Conservation (phyloP, 2,888 invertebrate species). For the Pardosa pseudoannulata region DNA sequence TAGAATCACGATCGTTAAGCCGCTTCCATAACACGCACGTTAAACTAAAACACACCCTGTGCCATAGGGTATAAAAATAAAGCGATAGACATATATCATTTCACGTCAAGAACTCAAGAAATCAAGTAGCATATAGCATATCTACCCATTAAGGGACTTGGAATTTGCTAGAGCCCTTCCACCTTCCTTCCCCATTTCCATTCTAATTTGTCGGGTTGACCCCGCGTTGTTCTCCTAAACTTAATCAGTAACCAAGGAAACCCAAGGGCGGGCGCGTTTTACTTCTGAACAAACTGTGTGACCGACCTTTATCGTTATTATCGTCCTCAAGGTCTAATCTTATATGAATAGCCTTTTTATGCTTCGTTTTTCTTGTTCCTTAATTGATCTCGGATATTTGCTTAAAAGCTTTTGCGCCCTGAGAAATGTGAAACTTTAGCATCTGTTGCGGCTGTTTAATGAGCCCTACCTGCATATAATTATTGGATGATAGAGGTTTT, state of each 20-base stretch:
- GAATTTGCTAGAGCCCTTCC: not conserved
- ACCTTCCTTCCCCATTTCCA: conserved; percentile 36
- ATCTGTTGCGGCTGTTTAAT: too few species aligned
- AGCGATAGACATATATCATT: not conserved
- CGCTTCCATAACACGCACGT: not conserved
- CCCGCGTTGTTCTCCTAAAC: conserved; percentile 65
- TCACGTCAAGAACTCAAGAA: not conserved
- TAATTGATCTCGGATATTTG: conserved; percentile 8
- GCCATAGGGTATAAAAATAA: too few species aligned
- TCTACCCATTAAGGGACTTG: not conserved
- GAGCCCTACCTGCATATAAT: too few species aligned
- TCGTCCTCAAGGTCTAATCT: not conserved
- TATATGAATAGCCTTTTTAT: not conserved
- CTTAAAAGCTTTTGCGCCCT: not conserved
- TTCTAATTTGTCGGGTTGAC: conserved; percentile 63
- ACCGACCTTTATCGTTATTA: conserved; percentile 62
- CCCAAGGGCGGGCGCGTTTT: conserved; percentile 63
- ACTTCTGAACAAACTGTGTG: conserved; percentile 66
- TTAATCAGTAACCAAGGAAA: conserved; percentile 69
- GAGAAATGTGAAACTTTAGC: not conserved
- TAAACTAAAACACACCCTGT: not conserved
- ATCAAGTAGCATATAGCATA: not conserved
- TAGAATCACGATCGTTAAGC: not conserved
- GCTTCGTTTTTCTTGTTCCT: not conserved
- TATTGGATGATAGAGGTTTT: too few species aligned